These are phyloP conservation scores for Cryptoprocta ferox DNA, from an alignment of 2,797 vertebrate species.

Conservation along the genomic window DNA sequence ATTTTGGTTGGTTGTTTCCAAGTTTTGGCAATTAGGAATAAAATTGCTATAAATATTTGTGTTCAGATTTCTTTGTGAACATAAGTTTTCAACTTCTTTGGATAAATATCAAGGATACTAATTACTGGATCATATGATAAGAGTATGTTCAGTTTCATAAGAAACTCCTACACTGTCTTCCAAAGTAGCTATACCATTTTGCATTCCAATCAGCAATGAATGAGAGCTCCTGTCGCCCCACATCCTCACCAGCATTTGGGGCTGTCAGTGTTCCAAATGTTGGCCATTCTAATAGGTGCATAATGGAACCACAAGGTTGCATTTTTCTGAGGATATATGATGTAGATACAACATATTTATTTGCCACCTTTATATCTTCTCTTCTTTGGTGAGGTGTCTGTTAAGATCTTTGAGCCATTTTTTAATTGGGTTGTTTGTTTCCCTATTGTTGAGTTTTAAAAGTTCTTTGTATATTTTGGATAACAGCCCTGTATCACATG, in stretches of 20 bases:
- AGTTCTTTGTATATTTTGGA: neutral
- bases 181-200: neutral
- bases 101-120: neutral
- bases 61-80: neutral
- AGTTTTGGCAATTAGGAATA: neutral
- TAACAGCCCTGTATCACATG: neutral
- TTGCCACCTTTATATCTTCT: neutral
- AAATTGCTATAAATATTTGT: neutral
- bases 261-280: neutral
- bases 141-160: neutral
- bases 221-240: neutral
- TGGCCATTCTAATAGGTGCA: neutral
- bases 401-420: neutral
- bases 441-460: neutral
- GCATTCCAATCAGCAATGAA: neutral
- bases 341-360: neutral
- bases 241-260: neutral
- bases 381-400: neutral
- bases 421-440: neutral
- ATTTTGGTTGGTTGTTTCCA: neutral
- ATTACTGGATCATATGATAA: neutral
- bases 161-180: neutral
- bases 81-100: neutral
- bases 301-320: neutral
- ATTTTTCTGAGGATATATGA: neutral